Percentiles rank a stretch among this genome's conserved stretches.
These are phyloP conservation scores for Protobothrops mucrosquamatus DNA, from an alignment of 2,113 vertebrate species.

Conservation along the genomic window DNA sequence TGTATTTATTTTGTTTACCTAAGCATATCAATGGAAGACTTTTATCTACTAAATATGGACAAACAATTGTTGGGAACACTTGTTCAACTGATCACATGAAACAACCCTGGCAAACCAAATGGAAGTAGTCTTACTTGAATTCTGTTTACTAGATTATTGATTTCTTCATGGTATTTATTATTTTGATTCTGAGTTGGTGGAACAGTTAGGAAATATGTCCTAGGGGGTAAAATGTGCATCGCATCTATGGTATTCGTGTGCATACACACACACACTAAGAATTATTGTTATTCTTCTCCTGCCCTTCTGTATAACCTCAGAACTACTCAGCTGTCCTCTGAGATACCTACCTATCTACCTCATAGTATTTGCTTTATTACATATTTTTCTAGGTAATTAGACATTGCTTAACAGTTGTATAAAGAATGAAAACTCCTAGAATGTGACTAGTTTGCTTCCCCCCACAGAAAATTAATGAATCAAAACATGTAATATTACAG, in stretches of 20 bases:
- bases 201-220: not conserved
- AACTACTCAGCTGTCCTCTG: not conserved
- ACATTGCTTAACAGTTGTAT: constrained; percentile 46
- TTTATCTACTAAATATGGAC: not conserved
- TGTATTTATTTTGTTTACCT: not conserved
- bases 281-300: constrained; percentile 22
- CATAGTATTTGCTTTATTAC: not conserved
- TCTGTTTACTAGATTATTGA: not conserved
- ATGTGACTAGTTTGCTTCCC: constrained; percentile 15
- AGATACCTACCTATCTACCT: not conserved
- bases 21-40: not conserved
- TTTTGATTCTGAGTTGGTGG: not conserved
- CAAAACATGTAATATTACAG: constrained; percentile 17
- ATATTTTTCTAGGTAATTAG: constrained; percentile 27
- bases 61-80: not conserved
- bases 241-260: constrained; percentile 15
- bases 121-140: not conserved
- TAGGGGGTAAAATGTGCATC: not conserved
- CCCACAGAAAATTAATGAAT: constrained; percentile 28
- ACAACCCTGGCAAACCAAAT: not conserved
- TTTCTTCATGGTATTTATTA: not conserved
- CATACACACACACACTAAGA: constrained; percentile 17
- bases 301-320: not conserved
- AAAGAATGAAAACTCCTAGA: constrained; percentile 35
- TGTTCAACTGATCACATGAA: not conserved